Evolutionary conservation across 2,888 invertebrate species (phyloP).

Genomic region (Masnerella sp.): DNA sequence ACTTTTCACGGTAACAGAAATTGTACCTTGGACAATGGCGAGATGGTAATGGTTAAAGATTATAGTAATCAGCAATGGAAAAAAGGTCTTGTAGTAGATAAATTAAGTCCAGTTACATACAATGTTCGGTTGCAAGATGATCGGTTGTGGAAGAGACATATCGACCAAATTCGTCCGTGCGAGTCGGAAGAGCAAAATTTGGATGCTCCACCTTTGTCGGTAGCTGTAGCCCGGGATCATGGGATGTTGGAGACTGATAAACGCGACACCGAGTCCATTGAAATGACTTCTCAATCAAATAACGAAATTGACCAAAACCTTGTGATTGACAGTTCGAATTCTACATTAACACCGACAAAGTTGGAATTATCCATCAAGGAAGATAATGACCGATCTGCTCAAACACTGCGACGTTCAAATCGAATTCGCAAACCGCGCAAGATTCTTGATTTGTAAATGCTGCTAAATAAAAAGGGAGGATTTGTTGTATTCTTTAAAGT

Average conservation of each 20-base stretch:
- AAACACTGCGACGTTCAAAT: not conserved
- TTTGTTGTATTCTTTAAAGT: not conserved
- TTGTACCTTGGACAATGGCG: constrained; percentile 17
- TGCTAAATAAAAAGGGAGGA: not conserved
- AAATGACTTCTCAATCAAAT: too few relatives aligned
- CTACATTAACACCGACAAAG: too few relatives aligned
- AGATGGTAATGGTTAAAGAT: constrained; percentile 46
- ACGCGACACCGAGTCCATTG: too few relatives aligned
- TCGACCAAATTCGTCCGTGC: constrained; percentile 49
- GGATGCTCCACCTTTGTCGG: not conserved
- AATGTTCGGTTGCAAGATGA: constrained; percentile 24
- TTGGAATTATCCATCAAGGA: not conserved
- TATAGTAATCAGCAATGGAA: constrained; percentile 34
- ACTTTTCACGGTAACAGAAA: constrained; percentile 44
- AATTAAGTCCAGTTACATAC: constrained; percentile 48
- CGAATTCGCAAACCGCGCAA: constrained; percentile 7
- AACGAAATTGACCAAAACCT: too few relatives aligned
- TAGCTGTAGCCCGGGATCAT: not conserved
- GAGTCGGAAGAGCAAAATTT: constrained; percentile 3
- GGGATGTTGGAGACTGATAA: not conserved
- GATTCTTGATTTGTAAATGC: constrained; percentile 9
- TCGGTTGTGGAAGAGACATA: constrained; percentile 49
- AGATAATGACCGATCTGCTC: not conserved
- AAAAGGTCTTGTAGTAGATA: constrained; percentile 30
- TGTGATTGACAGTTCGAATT: too few relatives aligned